Base-by-base conservation (phyloP, 2,113 vertebrate genomes). In the Cromileptes altivelis region DNA sequence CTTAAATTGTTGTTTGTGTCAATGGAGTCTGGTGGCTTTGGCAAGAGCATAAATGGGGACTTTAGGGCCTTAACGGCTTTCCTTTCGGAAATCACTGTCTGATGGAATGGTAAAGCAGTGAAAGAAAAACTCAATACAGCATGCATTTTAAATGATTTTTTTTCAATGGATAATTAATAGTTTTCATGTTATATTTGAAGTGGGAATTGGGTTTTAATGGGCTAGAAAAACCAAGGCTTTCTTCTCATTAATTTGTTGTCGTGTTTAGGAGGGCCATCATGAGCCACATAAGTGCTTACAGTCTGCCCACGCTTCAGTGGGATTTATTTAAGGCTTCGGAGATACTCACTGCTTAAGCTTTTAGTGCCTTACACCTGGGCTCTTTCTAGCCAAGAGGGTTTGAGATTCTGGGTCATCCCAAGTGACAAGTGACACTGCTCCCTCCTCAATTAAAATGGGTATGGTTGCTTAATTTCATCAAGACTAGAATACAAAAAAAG, bases 321-420 rank as follows among this genome's bases (percentile, higher is more conserved):
- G 75, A 85, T 77, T 77, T 71, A 76, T 71, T 82, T 87, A 21
- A 40, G 57, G 60, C 45, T 78, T 79, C 71, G 63, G 50, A 74
- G 67, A 77, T 63, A 14, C 37, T 82, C 42, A 47, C 33, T 47
- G 21, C 57, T 73, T 19, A 40, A 67, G 50, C 15, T 71, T 67
- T 8, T 49, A 78, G 30, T 4, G 4, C 58, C 37, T 81, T 45
- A 77, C 45, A 75, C 65, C 58, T 78, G 49, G 30, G 50, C 8
- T 64, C 82, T 81, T 77, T 70, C 45, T 50, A 49, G 37, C 50
- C 45, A 68, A 50, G 53, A 70, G 10, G 2, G 18, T 30, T 74
- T 33, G 9, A 57, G 42, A 65, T 77, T 80, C 18, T 60, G 49
- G 52, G 30, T 70, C 27, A 70, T 12, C 40, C 45, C 33, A 45